phyloP scores from a whole-genome alignment of 35 echinoderm and acorn worm genomes.

The Lytechinus variegatus region DNA sequence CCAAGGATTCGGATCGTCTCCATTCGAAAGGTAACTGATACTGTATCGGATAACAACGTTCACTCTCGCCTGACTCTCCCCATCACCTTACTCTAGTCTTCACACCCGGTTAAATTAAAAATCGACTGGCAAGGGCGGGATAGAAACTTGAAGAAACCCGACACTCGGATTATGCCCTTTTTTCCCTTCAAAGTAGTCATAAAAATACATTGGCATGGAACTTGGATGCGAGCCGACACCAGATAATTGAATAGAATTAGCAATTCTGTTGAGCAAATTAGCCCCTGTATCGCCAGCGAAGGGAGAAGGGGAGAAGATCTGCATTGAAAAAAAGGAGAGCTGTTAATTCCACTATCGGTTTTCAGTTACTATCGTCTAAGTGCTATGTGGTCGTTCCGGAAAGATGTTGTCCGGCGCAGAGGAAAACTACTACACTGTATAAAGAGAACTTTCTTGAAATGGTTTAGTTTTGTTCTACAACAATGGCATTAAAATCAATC shows the following conservation, averaged over 20 bases:
- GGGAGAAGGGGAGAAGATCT: neutral
- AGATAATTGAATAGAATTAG: constrained; percentile 58
- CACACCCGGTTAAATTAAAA: constrained; percentile 51
- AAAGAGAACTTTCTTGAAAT: too few relatives aligned
- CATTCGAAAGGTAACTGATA: neutral
- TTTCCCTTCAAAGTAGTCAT: constrained; percentile 29
- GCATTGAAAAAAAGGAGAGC: neutral
- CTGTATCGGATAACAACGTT: neutral
- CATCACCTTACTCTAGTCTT: constrained; percentile 2
- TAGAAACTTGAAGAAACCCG: neutral
- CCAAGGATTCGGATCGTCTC: neutral
- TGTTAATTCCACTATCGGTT: constrained; percentile 51
- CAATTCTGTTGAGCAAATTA: constrained; percentile 56
- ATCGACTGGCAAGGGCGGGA: constrained; percentile 22
- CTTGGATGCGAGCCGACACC: constrained; percentile 4
- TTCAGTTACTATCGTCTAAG: neutral
- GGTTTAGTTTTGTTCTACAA: too few relatives aligned
- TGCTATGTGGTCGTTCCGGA: neutral
- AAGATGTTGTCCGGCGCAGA: neutral
- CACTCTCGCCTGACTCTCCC: constrained; percentile 1
- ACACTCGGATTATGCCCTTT: constrained; percentile 29
- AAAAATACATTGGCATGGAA: neutral
- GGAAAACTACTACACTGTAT: too few relatives aligned
- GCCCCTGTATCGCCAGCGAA: neutral
- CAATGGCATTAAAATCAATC: too few relatives aligned